These are phyloP conservation scores for Caradrina clavipalpis DNA, from an alignment of 2,888 invertebrate genomes.

Conservation along the genomic window DNA sequence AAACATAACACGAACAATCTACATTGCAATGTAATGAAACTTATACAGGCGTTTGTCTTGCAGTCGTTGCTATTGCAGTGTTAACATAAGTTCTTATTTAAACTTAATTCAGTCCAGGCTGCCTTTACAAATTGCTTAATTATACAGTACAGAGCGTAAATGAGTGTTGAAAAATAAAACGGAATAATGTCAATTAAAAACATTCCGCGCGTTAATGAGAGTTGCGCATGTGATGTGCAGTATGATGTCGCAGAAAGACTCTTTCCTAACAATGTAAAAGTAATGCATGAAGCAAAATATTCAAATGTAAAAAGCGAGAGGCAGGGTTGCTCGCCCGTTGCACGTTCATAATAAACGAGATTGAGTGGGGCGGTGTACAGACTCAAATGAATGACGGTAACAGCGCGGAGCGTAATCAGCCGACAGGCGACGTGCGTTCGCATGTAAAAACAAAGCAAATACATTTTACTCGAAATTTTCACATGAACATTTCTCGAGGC, in stretches of 20 bases:
- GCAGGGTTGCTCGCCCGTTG: constrained; percentile 76
- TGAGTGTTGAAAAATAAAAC: constrained; percentile 50
- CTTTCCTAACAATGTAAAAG: constrained; percentile 80
- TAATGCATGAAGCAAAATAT: constrained; percentile 82
- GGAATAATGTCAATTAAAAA: constrained; percentile 64
- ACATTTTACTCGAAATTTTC: constrained; percentile 75
- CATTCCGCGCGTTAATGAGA: constrained; percentile 59
- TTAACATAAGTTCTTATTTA: constrained; percentile 35
- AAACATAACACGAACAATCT: constrained; percentile 12
- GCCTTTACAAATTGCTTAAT: constrained; percentile 41
- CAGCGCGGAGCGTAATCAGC: constrained; percentile 86
- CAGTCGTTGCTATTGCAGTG: constrained; percentile 20
- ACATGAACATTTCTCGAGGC: constrained; percentile 67
- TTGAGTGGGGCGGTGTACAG: constrained; percentile 86
- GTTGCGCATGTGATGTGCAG: constrained; percentile 63
- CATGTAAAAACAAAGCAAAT: constrained; percentile 84
- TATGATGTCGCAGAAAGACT: constrained; percentile 70
- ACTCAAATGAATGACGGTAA: constrained; percentile 88
- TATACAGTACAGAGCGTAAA: constrained; percentile 31
- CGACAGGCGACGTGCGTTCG: constrained; percentile 82
- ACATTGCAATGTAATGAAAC: constrained; percentile 24
- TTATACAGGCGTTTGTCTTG: constrained; percentile 23
- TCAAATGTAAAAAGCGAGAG: constrained; percentile 84
- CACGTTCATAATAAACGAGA: constrained; percentile 89
- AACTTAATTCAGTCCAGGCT: constrained; percentile 28